Percentiles rank a stretch among this genome's conserved stretches.
Conservation (phyloP, 2,113 vertebrate genomes). For the Phalacrocorax aristotelis region DNA sequence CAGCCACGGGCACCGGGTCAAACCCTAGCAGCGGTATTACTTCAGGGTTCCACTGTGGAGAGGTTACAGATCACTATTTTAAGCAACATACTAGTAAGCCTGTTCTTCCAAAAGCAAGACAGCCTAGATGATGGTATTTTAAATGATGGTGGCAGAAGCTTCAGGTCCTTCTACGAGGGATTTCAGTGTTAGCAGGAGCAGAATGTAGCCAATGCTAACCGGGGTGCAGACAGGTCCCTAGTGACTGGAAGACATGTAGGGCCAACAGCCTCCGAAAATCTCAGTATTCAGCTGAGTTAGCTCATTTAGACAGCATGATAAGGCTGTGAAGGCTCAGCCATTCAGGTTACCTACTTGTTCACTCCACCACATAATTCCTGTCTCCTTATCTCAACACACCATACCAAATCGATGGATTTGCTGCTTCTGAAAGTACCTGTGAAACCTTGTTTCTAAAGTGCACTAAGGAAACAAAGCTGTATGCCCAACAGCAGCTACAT, state of each 20-base stretch:
- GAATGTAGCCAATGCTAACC: background rate
- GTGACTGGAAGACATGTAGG: background rate
- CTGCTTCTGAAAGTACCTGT: background rate
- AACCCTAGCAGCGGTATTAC: fast-evolving
- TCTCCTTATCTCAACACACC: background rate
- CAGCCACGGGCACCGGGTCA: background rate
- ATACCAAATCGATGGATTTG: background rate
- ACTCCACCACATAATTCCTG: background rate
- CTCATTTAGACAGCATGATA: background rate
- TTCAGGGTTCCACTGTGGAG: background rate
- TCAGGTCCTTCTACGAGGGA: background rate
- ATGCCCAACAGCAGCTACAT: background rate
- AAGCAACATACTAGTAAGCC: background rate
- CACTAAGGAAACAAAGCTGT: background rate
- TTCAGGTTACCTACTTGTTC: background rate
- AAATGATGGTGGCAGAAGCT: background rate
- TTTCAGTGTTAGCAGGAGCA: background rate
- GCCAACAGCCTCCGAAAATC: background rate
- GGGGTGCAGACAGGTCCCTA: background rate
- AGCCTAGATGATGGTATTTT: background rate
- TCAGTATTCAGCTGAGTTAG: background rate
- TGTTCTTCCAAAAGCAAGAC: background rate
- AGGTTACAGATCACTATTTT: background rate
- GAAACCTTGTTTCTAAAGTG: background rate
- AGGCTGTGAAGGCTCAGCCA: background rate